Evolutionary conservation across 1,140 invertebrate species (phyloP), one percentile per base, ranked within the genome.

Genomic region (Pomacea maculata): DNA sequence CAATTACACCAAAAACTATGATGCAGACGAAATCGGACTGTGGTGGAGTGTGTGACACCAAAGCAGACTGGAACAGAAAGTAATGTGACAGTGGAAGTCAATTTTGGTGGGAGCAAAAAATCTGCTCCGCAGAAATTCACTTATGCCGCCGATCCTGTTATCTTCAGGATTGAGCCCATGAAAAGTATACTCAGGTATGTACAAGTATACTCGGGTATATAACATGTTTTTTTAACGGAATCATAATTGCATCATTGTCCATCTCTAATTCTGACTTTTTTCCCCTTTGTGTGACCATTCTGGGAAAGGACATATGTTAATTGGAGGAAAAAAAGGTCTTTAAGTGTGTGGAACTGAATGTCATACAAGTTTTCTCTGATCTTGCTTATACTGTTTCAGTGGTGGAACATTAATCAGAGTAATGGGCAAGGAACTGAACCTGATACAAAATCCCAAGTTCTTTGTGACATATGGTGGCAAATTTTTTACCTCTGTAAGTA

Each of bases 81-180:
- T 52, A 45, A 78, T 52, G 84, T 83, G 5, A 80, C 84, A 34
- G 82, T 90, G 10, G 83, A 87, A 80, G 85, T 90, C 34, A 87
- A 83, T 79, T 90, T 90, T 85, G 87, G 89, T 52, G 88, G 88
- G 25, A 83, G 82, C n/a, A 84, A 83, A 57, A 86, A 87, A 70
- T 55, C 82, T 3, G 55, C 85, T 2, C 34, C 78, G 9, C 75
- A 85, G 17, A 82, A 83, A 21, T 90, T 89, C 81, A 75, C 77
- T 3, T 90, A 88, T 77, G 78, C 77, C 1, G 72, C 84, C 8
- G 88, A 90, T 70, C 89, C 89, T 12, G 84, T 80, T n/a, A 87
- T 90, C n/a, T 79, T 73, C 12, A 82, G 82, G 67, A 86, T 90
- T n/a, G 86, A 87, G 67, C 88, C 88, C 1, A 86, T 80, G 25